A percentile compares a stretch with the other conserved stretches of the same genome.
phyloP scores from a whole-genome alignment of 2,888 invertebrate genomes.

The Julus scanicus region DNA sequence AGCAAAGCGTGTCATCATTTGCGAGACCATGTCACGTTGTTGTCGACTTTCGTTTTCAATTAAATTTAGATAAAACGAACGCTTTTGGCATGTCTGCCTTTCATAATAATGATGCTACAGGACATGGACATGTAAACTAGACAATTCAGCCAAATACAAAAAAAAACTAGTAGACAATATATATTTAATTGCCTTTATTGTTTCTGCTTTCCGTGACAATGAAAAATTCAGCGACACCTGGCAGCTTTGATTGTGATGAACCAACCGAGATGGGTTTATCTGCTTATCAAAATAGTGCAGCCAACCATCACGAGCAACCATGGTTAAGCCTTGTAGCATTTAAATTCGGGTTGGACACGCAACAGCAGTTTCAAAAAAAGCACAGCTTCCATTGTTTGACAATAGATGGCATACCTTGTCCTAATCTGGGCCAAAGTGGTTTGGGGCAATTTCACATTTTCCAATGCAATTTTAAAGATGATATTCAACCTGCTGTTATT shows the following conservation, averaged over 20 bases:
- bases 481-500: background rate
- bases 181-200: slow-evolving; percentile 18
- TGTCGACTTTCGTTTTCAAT: background rate
- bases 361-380: background rate
- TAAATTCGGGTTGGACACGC: background rate
- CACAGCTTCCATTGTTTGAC: background rate
- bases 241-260: slow-evolving; percentile 37
- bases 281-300: background rate
- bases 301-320: background rate
- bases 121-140: background rate
- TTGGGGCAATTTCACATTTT: background rate
- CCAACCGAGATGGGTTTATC: background rate
- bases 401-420: slow-evolving; percentile 12
- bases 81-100: background rate
- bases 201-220: slow-evolving; percentile 41
- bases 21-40: background rate
- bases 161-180: background rate
- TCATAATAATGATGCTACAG: background rate
- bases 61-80: background rate
- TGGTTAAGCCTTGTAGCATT: background rate
- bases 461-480: background rate
- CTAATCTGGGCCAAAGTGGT: background rate
- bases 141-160: background rate
- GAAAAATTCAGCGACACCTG: slow-evolving; percentile 45
- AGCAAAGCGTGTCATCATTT: background rate